Evolutionary conservation across 1,140 invertebrate species (phyloP).

Genomic region (Lepidurus arcticus): DNA sequence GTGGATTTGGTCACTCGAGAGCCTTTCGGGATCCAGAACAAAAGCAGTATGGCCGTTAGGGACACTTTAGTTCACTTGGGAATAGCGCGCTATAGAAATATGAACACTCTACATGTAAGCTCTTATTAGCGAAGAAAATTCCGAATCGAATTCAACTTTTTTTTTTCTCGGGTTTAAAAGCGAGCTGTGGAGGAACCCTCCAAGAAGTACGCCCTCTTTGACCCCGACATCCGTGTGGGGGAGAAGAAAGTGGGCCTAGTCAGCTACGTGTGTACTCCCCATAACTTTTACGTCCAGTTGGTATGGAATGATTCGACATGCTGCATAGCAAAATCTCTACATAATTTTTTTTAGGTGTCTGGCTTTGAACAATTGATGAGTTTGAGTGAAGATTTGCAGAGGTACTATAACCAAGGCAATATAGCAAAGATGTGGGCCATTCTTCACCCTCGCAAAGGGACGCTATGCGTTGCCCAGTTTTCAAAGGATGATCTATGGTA

Average conservation of each 20-base stretch:
- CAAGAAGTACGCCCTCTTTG: neutral
- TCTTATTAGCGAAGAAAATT: neutral
- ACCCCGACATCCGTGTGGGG: neutral
- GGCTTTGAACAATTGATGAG: neutral
- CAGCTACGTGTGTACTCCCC: neutral
- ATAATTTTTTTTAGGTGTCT: neutral
- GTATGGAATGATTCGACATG: neutral
- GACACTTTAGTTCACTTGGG: neutral
- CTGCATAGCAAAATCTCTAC: too few species aligned
- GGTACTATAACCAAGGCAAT: neutral
- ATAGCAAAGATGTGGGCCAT: neutral
- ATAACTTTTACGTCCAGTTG: constrained; percentile 15
- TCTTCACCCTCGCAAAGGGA: neutral
- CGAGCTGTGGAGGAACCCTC: neutral
- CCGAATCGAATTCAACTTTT: neutral
- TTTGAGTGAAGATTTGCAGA: neutral
- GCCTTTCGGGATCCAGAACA: neutral
- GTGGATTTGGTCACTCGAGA: neutral
- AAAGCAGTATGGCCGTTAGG: neutral
- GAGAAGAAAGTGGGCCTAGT: neutral
- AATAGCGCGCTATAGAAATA: neutral
- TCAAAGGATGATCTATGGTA: neutral
- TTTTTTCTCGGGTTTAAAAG: neutral
- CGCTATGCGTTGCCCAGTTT: neutral
- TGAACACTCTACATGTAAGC: neutral